Evolutionary conservation across 2,888 invertebrate genomes (phyloP), one percentile per base, ranked within the genome.

Genomic region (Nematopogon swammerdamellus): DNA sequence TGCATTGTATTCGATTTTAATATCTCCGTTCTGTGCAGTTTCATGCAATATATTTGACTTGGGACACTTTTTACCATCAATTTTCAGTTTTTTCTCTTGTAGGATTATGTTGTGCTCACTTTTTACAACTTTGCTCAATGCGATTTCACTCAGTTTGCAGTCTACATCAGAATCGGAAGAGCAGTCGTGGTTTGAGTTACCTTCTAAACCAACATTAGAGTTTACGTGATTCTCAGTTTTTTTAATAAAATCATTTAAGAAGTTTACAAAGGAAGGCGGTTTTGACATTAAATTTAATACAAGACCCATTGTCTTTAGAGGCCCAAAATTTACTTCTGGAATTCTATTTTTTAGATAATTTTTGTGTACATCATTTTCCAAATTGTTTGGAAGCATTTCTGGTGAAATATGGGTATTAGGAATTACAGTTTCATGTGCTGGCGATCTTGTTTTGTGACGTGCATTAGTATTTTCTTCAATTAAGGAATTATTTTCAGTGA

Each of bases 301-400:
- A 6, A 44, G 16, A 17, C 44, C 44, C 14, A 14, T 19, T 3
- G 19, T 18, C n/a, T 48, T 48, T 3, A 48, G 19, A 18, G 48
- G 30, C 2, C 49, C 44, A 44, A 50, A 16, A 44, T 19, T 47
- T 29, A 36, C 46, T 17, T 45, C 48, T 17, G n/a, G 42, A 17
- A 44, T 14, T 14, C 18, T 30, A 47, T 42, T 30, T 25, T 45
- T 30, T 20, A 25, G 19, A 44, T 19, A 4, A 6, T n/a, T n/a
- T 44, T 16, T 17, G 2, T 19, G 29, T 20, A 16, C 44, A 49
- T 25, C 14, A 8, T 18, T n/a, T n/a, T n/a, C n/a, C 6, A n/a
- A 43, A 11, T 43, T 43, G 4, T 11, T 17, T 43, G 4, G 18
- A 17, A 43, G 4, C 14, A 43, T 43, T 43, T 17, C 25, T 25